Base-by-base conservation (phyloP, 2,797 vertebrate species). In the Perodicticus potto region DNA sequence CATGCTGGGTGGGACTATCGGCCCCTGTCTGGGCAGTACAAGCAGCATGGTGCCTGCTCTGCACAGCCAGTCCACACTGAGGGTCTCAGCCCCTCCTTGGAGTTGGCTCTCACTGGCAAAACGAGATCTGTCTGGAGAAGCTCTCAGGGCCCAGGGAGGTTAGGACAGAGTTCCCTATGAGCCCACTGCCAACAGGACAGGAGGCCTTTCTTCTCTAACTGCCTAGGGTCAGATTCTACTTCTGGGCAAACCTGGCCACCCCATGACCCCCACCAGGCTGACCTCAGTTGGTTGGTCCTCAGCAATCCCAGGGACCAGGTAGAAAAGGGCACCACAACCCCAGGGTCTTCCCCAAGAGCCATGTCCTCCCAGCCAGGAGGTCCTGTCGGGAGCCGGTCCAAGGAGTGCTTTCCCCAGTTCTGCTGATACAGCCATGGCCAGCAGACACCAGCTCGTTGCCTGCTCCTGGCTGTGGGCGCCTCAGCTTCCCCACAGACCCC, bases 331-430 rank as follows among this genome's bases (percentile, higher is more conserved):
- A 13, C n/a, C 1, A 4, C 3, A 22, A 32, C 32, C 6, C 69
- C 29, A 59, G 53, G 27, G 63, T 43, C 69, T 22, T 86, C 32
- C 55, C 72, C 0, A 43, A 43, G 8, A 45, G 13, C 14, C 0
- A 0, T 0, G 9, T 19, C 13, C 65, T 69, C 14, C 32, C 22
- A 2, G 63, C 45, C 1, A 0, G 49, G 1, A 22, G n/a, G 37
- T 37, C 45, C 27, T 8, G 3, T 45, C 67, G 8, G 4, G 22
- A 63, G 57, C 14, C 29, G 23, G 76, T 57, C 76, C 20, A 0
- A n/a, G 74, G 2, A 6, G 7, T 27, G 2, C 8, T 29, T 11
- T 65, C 45, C 19, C 20, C 0, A 2, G 25, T 53, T 25, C 12
- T 14, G 12, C 32, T 13, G 3, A 10, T 17, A 3, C 29, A 67